A percentile compares a stretch with the other conserved stretches of the same genome.
Conservation (phyloP, 2,113 vertebrate genomes). For the Chitala chitala region DNA sequence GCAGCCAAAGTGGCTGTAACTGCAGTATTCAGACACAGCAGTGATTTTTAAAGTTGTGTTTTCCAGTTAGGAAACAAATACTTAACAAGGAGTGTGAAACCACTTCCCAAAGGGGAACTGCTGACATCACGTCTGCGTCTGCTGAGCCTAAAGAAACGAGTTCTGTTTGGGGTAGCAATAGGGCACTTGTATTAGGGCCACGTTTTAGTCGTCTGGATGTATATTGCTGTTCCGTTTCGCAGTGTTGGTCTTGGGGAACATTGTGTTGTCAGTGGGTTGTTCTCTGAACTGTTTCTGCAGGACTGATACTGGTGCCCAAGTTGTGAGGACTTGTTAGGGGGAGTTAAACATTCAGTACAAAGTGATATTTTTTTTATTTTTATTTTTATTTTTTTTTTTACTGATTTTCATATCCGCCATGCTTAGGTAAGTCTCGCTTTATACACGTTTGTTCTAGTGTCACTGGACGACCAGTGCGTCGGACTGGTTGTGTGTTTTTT, state of each 20-base stretch:
- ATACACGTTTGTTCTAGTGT: neutral
- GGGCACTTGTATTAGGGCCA: neutral
- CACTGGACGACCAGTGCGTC: neutral
- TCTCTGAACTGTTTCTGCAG: too few relatives aligned
- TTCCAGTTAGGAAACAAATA: neutral
- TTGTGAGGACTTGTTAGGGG: too few relatives aligned
- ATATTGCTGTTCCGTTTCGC: neutral
- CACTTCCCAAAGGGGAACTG: neutral
- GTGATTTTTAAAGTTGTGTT: neutral
- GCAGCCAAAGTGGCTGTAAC: neutral
- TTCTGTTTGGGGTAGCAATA: slow-evolving; percentile 23
- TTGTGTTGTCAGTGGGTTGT: neutral
- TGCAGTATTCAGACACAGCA: neutral
- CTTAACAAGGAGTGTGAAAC: neutral
- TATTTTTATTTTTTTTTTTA: neutral
- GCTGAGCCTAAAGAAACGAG: slow-evolving; percentile 17
- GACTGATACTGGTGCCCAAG: too few relatives aligned
- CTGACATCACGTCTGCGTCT: neutral
- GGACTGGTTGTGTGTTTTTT: neutral
- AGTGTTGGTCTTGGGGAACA: neutral
- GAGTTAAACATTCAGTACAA: too few relatives aligned
- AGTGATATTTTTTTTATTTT: too few relatives aligned
- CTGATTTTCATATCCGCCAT: neutral
- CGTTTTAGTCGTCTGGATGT: neutral
- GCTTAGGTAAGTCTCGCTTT: neutral